Evolutionary conservation across 1,140 invertebrate species (phyloP), one percentile per base, ranked within the genome.

Genomic region (Solen grandis): DNA sequence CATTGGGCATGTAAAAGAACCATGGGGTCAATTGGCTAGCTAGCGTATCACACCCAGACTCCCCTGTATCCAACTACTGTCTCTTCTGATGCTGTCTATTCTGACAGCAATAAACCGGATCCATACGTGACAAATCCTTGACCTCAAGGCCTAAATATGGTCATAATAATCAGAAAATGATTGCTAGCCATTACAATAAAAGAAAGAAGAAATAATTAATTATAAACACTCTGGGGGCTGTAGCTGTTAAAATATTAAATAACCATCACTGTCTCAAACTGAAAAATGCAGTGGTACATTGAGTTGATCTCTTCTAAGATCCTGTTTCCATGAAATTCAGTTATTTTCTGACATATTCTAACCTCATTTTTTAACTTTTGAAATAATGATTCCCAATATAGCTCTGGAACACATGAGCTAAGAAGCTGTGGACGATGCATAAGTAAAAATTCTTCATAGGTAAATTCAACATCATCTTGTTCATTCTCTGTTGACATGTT

Each of bases 311-410:
- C 19, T 46, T 8, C 41, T 46, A 10, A 10, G 19, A 19, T 46
- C 19, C 19, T 46, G 41, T 19, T n/a, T n/a, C n/a, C n/a, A n/a
- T n/a, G n/a, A n/a, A n/a, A n/a, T n/a, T n/a, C n/a, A n/a, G n/a
- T n/a, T n/a, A n/a, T n/a, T n/a, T n/a, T n/a, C n/a, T n/a, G n/a
- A n/a, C n/a, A n/a, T n/a, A n/a, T 46, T 46, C 55, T 59, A 31
- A 69, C 75, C 65, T 78, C 75, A 69, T 78, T 38, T 69, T 69
- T 78, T 54, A 78, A 60, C 31, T 78, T 78, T 14, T 50, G 68
- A 19, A 69, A 78, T 5, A 78, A 31, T 57, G 65, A 69, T 69
- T 65, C 27, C 75, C 75, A 78, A 38, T 78, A 78, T 0, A 78
- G 36, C 31, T 78, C 41, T 59, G 75, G 75, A 22, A 78, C 75